phyloP scores from a whole-genome alignment of 2,113 vertebrate species.

The Charadrius vociferus region DNA sequence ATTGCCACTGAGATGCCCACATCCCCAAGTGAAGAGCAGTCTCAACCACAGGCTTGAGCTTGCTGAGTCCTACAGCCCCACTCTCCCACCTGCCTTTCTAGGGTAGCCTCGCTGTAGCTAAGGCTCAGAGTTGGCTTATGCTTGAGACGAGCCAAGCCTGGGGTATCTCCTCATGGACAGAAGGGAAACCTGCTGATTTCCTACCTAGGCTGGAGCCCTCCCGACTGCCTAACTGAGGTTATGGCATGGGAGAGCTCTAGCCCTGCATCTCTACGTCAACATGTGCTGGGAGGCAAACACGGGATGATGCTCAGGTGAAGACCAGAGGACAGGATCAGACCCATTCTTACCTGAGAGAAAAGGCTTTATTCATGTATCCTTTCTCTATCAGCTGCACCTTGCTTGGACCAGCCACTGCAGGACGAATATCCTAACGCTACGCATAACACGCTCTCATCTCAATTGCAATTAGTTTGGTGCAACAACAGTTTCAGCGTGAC shows the following conservation, averaged over 20 bases:
- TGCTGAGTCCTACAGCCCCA: background rate
- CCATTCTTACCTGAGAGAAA: background rate
- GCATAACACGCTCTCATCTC: accelerated
- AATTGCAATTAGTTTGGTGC: background rate
- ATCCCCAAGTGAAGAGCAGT: background rate
- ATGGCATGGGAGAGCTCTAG: background rate
- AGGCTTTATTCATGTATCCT: background rate
- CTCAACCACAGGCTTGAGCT: background rate
- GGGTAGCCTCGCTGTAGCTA: background rate
- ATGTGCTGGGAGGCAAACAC: background rate
- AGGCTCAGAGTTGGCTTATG: background rate
- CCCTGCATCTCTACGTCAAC: background rate
- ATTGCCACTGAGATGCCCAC: accelerated
- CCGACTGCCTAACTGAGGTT: accelerated
- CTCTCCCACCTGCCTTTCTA: background rate
- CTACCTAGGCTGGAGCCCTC: background rate
- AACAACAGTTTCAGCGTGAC: background rate
- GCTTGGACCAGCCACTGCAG: background rate
- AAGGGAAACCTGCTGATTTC: accelerated
- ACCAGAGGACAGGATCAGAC: background rate
- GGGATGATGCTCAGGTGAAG: background rate
- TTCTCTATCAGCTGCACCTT: background rate
- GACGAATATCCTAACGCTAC: background rate
- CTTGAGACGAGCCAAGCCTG: background rate
- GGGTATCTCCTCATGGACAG: background rate